These are phyloP conservation scores for Eueides isabella DNA, from an alignment of 1,140 invertebrate species.

Conservation along the genomic window DNA sequence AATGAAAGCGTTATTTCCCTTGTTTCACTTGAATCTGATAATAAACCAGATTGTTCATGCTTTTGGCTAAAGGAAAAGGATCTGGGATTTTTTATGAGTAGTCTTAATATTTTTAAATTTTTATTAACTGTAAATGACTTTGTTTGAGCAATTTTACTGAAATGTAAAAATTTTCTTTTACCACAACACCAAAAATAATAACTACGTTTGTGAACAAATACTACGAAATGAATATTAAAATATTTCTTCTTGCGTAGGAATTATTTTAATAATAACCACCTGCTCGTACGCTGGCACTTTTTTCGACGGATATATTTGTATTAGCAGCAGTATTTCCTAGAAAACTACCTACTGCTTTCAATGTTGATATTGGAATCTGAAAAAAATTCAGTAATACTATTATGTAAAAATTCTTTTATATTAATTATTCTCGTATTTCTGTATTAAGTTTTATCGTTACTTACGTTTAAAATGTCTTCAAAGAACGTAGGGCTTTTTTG, in stretches of 20 bases:
- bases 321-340: slow-evolving; percentile 66
- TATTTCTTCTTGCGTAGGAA: not conserved
- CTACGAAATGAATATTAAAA: not conserved
- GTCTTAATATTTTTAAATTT: not conserved
- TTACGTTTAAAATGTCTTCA: slow-evolving; percentile 72
- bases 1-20: slow-evolving; percentile 24
- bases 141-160: slow-evolving; percentile 12
- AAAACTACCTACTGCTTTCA: slow-evolving; percentile 70
- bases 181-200: slow-evolving; percentile 15
- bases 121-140: slow-evolving; percentile 14
- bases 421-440: not conserved
- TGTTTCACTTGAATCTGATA: slow-evolving; percentile 20
- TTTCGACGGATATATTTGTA: slow-evolving; percentile 69
- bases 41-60: slow-evolving; percentile 23
- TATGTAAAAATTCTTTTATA: too few species aligned
- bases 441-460: slow-evolving; percentile 28
- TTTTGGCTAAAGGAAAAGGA: slow-evolving; percentile 23
- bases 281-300: slow-evolving; percentile 65
- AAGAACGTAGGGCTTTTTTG: slow-evolving; percentile 68
- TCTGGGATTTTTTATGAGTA: slow-evolving; percentile 6
- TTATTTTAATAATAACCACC: slow-evolving; percentile 53
- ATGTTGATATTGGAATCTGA: slow-evolving; percentile 74
- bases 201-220: not conserved
- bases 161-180: slow-evolving; percentile 13
- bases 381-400: slow-evolving; percentile 39